Base-by-base conservation (phyloP, 2,888 invertebrate species). In the Arrhopalites spinosus region DNA sequence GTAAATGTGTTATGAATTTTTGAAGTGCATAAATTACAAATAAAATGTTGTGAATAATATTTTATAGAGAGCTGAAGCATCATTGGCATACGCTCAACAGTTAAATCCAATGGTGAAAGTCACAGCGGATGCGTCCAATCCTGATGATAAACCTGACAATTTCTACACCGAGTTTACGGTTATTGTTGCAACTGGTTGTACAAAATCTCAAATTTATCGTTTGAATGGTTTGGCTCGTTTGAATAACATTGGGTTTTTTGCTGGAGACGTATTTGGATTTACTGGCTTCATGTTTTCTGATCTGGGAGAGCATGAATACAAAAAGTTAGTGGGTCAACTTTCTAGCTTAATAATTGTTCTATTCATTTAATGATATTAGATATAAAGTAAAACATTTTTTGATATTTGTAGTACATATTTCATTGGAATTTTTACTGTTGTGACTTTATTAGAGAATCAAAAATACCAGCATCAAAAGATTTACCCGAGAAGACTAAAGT, bases 81-180 rank as follows among this genome's bases (percentile, higher is more conserved):
- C 96, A 0, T 84, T 93, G 63, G 86, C 88, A 67, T 89, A 93
- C 83, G 93, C 95, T 0, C 92, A 91, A 84, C 91, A 91, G 73
- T 88, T 99, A 81, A 99, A 99, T 87, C 96, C 96, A 0, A 93
- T 96, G 91, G 98, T 99, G 0, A 90, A 92, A 81, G 90, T 98
- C 59, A 88, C 87, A 0, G 85, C 86, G 8, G 86, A 86, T 59
- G 79, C 82, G 3, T 80, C 82, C 3, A 81, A 82, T 68, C 88
- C 90, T 0, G 92, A 93, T 83, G 87, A 90, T 36, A 91, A 95
- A 83, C 87, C 90, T 0, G 90, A 91, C 67, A 89, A 89, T 0
- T 96, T 89, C 84, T 95, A 94, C 84, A 80, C 82, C 17, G 82
- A 85, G 20, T 98, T 93, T 85, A 92, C 96, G 84, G 91, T 98